Base-by-base conservation (phyloP, 30 jellyfish, hydroid and myxozoan species). In the Aurelia coerulea region DNA sequence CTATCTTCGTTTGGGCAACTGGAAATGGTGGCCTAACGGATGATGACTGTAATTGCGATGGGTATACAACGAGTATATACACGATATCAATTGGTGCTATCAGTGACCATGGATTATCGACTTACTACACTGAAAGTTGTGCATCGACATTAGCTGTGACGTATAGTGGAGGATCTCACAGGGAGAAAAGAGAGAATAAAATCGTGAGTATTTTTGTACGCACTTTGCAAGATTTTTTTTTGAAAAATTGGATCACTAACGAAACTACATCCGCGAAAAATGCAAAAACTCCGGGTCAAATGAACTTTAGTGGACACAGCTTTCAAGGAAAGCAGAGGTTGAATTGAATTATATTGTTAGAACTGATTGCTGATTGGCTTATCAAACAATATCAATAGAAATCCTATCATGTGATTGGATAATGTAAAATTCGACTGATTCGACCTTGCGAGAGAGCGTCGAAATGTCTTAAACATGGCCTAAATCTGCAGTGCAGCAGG, bases 1-100 rank as follows among this genome's bases (percentile, higher is more conserved):
- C 97, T 1, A 96, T 96, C 32, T 96, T 90, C 73, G 99, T 96
- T 8, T 96, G 99, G 99, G 99, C 99, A 41, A 96, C 99, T 33
- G 99, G 99, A 14, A 96, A 96, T 77, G 99, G 99, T 31, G 99
- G 99, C 51, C 90, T 96, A 17, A 90, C 98, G 10, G 98, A 96
- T 84, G 99, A 96, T 66, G 99, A 96, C 79, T 96, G 99, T 71
- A 96, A 96, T 78, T 96, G 99, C 82, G 99, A 96, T 89, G 99
- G 99, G 19, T 96, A 96, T 91, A 92, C 98, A 31, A 96, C 98
- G 46, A 87, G 98, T 79, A 97, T 96, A n/a, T 90, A 91, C 75
- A 96, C 99, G 1, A 68, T 96, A 3, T 92, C 98, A 3, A 83
- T 96, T 58, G 99, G 99, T 10, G 98, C 99, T 14, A 91, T 96